These are phyloP conservation scores for Polypterus bichir DNA, from an alignment of 2,113 vertebrate genomes.

Conservation along the genomic window DNA sequence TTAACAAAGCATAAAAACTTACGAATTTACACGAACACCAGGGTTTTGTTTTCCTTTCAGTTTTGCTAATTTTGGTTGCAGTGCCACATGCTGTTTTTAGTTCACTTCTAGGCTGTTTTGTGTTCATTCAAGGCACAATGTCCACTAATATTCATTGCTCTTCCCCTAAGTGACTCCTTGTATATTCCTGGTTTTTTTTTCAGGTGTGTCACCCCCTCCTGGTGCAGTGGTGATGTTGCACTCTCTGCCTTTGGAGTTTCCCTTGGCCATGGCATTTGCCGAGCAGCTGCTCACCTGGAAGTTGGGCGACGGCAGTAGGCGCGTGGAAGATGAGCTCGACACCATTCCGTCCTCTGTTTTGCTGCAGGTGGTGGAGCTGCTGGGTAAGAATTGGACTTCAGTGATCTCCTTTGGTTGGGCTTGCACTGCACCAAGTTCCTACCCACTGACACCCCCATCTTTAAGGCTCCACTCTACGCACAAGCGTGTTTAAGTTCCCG, in stretches of 20 bases:
- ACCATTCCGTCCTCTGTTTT: constrained; percentile 75
- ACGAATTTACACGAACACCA: too few species aligned
- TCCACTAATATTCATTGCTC: too few species aligned
- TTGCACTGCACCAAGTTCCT: neutral
- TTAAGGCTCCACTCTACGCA: too few species aligned
- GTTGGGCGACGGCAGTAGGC: constrained; percentile 61
- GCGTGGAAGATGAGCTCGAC: constrained; percentile 77
- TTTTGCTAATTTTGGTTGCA: too few species aligned
- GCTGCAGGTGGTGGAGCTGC: constrained; percentile 81
- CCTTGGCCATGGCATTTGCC: constrained; percentile 84
- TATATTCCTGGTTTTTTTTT: neutral
- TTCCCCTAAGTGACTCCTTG: neutral
- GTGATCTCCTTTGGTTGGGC: neutral
- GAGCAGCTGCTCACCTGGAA: constrained; percentile 89
- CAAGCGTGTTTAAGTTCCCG: too few species aligned
- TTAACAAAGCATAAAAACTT: too few species aligned
- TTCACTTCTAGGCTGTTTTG: too few species aligned
- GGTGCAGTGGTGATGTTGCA: constrained; percentile 82
- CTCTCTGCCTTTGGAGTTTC: constrained; percentile 89
- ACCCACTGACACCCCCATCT: too few species aligned
- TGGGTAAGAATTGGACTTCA: constrained; percentile 53
- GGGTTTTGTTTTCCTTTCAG: too few species aligned
- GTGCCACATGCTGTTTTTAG: too few species aligned
- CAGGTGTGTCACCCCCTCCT: constrained; percentile 88
- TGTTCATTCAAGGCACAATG: too few species aligned